Evolutionary conservation across 2,888 invertebrate genomes (phyloP).

Genomic region (Patella pellucida): DNA sequence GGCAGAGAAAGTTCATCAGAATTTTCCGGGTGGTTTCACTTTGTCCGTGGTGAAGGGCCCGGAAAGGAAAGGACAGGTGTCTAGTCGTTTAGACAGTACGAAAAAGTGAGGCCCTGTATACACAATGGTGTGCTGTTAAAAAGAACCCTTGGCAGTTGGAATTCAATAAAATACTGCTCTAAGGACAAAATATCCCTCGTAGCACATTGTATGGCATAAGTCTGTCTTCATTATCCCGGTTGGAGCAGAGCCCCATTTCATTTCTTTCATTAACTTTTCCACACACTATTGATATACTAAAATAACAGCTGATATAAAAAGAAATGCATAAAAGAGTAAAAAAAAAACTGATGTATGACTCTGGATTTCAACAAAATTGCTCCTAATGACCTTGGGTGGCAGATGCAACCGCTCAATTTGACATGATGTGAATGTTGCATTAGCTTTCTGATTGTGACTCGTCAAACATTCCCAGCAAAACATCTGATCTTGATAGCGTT

Average conservation of each 20-base stretch:
- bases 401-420: background rate
- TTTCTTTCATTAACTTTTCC: no score
- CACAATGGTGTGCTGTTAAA: background rate
- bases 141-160: background rate
- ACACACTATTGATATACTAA: no score
- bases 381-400: no score
- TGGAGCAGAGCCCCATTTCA: no score
- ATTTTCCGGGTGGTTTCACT: no score
- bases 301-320: background rate
- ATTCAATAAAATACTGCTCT: background rate
- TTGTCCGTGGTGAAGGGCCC: no score
- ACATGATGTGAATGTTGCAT: no score
- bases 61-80: no score
- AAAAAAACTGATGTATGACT: background rate
- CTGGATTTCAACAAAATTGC: background rate
- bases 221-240: background rate
- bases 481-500: no score
- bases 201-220: background rate
- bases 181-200: background rate
- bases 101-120: background rate
- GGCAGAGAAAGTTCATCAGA: no score
- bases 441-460: background rate
- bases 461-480: no score
- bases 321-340: background rate
- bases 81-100: no score